phyloP scores from a whole-genome alignment of 2,797 vertebrate genomes.

The Neosalanx taihuensis region DNA sequence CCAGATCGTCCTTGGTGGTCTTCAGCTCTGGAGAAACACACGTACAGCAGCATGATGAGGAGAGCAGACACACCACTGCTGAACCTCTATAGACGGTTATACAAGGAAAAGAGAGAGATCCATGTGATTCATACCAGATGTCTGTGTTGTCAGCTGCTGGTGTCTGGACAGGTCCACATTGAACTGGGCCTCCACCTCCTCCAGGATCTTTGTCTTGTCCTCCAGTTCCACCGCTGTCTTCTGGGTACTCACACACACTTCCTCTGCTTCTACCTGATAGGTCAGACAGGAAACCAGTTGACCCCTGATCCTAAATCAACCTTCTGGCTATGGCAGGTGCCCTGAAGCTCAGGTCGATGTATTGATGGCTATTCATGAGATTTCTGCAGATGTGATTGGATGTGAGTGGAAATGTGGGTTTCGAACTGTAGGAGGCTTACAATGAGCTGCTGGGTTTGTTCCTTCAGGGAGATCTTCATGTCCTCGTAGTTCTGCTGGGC shows the following conservation, averaged over 20 bases:
- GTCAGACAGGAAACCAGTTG: slow-evolving; percentile 9
- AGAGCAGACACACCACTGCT: background rate
- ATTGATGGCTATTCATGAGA: background rate
- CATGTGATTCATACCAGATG: slow-evolving; percentile 11
- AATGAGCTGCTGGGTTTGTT: background rate
- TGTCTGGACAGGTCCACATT: slow-evolving; percentile 27
- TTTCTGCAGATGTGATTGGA: background rate
- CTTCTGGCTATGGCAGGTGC: background rate
- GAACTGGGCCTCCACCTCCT: slow-evolving; percentile 47
- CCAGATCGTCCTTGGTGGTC: slow-evolving; percentile 35
- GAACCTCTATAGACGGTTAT: background rate
- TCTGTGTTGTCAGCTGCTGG: slow-evolving; percentile 24
- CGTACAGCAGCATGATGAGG: background rate
- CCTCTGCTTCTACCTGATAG: background rate
- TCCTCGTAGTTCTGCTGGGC: background rate
- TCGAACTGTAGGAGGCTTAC: background rate
- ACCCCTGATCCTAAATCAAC: background rate
- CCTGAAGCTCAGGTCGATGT: too few relatives aligned
- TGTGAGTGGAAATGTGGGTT: background rate
- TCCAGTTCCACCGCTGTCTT: slow-evolving; percentile 53
- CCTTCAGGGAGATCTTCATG: background rate
- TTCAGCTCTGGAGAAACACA: slow-evolving; percentile 37
- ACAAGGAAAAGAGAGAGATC: background rate
- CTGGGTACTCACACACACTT: background rate
- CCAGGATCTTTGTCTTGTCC: slow-evolving; percentile 44